Evolutionary conservation across 1,140 invertebrate genomes (phyloP).

Genomic region (Teleogryllus occipitalis): DNA sequence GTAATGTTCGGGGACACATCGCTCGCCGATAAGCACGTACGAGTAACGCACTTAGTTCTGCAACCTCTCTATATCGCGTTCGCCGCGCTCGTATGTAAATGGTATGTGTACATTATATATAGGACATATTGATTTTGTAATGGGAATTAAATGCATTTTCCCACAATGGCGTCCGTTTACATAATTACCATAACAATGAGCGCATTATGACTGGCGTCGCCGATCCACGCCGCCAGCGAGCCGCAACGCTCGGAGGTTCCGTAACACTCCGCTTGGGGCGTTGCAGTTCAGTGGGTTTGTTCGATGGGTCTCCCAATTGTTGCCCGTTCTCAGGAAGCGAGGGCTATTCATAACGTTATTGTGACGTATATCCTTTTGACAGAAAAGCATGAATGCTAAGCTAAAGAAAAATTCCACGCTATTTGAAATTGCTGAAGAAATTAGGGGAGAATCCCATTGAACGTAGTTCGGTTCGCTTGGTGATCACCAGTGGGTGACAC

Average conservation of each 20-base stretch:
- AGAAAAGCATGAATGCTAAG: no score
- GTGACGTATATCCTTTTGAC: no score
- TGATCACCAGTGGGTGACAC: no score
- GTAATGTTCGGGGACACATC: no score
- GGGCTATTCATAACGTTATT: no score
- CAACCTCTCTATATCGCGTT: not conserved
- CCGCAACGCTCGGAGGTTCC: not conserved
- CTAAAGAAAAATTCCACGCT: no score
- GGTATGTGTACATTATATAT: not conserved
- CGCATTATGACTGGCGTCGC: not conserved
- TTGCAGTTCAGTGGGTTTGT: no score
- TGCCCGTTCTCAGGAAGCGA: no score
- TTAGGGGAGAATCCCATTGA: no score
- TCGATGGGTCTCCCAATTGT: no score
- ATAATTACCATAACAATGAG: conserved; percentile 5
- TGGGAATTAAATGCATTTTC: not conserved
- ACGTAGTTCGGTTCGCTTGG: no score
- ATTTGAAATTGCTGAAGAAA: no score
- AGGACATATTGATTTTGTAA: not conserved
- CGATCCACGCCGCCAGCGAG: not conserved
- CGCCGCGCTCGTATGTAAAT: not conserved
- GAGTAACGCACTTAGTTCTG: not conserved
- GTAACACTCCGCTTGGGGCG: not conserved
- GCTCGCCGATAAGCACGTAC: not conserved
- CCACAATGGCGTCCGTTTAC: conserved; percentile 3